Evolutionary conservation across 1,140 invertebrate species (phyloP), one percentile per base, ranked within the genome.

Genomic region (Drosophila parvula): DNA sequence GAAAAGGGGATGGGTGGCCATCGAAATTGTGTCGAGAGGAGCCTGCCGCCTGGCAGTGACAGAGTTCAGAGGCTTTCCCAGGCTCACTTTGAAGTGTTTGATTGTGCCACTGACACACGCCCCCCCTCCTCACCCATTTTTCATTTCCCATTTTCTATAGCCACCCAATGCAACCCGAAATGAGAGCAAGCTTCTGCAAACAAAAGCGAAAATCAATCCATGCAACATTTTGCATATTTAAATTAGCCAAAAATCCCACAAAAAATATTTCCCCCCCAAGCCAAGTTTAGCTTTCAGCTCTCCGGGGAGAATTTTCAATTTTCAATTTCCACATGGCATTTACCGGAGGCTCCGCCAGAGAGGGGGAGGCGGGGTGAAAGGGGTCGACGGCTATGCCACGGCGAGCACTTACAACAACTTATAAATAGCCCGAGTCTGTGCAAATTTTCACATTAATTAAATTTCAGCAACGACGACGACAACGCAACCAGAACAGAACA

Each of bases 401-500:
- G 69, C 83, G 63, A 88, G 83, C 83, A 88, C 83, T 90, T 85
- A 90, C 81, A 90, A 74, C 83, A 88, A 82, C 67, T 90, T 90
- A 90, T 90, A 90, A 90, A 90, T 90, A 90, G 86, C 79, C 79
- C 51, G 70, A 86, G 86, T 90, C 86, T 90, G 82, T 90, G 86
- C 86, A 90, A 90, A 90, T 90, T 90, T 90, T 90, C 86, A 90
- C 86, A 90, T 90, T 90, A 90, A 90, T 90, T 88, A 89, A 88
- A 88, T 89, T 88, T 88, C 76, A 83, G 83, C 76, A 55, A 79
- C 84, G 65, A 71, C 65, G 62, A 80, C 79, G 62, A 73, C 67
- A 79, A 76, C 71, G 67, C 75, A 75, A 63, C 48, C 63, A 68
- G 40, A 65, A 60, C 50, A 69, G 51, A 50, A 36, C 44, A 71